Conservation (phyloP, 2,113 vertebrate genomes). For the Ardeotis arabs region DNA sequence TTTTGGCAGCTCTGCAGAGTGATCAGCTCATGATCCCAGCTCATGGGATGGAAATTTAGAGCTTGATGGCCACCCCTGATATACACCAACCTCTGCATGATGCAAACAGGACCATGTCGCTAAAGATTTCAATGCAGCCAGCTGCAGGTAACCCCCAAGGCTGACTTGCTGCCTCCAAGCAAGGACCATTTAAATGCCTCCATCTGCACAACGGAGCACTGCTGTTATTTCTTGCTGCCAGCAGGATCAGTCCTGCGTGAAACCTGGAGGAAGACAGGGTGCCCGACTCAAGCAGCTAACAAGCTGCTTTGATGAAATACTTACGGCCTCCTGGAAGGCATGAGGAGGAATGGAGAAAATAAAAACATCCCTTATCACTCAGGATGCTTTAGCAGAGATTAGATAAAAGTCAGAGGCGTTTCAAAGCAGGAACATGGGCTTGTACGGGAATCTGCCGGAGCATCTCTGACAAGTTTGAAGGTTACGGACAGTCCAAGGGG, state of each 20-base stretch:
- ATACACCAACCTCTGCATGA: not conserved
- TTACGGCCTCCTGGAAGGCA: not conserved
- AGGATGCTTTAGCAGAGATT: not conserved
- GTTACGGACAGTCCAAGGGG: not conserved
- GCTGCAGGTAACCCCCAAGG: not conserved
- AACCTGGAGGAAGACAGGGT: not conserved
- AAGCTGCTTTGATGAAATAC: not conserved
- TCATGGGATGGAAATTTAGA: not conserved
- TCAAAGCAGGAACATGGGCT: not conserved
- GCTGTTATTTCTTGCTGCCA: not conserved
- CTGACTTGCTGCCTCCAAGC: not conserved
- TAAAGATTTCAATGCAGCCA: not conserved
- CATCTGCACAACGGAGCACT: not conserved
- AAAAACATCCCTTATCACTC: not conserved
- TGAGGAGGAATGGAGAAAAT: not conserved
- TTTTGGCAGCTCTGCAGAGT: not conserved
- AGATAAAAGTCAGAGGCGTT: not conserved
- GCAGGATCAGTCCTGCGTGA: not conserved
- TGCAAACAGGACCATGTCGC: not conserved
- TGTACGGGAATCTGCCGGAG: not conserved
- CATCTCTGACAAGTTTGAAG: not conserved
- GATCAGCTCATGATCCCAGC: not conserved
- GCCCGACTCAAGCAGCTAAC: not conserved
- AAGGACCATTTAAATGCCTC: not conserved
- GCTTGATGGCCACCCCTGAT: not conserved